A percentile compares a stretch with the other conserved stretches of the same genome.
Evolutionary conservation across 2,888 invertebrate species (phyloP).

Genomic region (Torymus texanus): DNA sequence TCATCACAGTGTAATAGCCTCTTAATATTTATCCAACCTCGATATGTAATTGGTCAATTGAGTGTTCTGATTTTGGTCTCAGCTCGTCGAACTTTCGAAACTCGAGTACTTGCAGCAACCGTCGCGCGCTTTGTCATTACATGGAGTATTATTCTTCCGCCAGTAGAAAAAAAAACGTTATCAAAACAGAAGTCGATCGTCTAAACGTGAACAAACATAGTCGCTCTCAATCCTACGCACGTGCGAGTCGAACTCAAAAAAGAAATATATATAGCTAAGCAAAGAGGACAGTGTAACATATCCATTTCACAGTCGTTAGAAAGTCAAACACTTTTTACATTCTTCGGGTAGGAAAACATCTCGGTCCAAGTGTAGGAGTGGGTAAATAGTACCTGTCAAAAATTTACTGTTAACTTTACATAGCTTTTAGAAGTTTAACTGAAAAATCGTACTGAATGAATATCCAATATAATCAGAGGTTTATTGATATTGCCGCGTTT

Average conservation of each 20-base stretch:
- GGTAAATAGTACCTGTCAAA: conserved; percentile 3
- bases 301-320: conserved; percentile 49
- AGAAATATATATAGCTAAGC: conserved; percentile 31
- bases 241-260: conserved; percentile 14
- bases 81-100: conserved; percentile 5
- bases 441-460: conserved; percentile 14
- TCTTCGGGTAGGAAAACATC: neutral
- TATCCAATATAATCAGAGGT: too few species aligned
- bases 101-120: neutral
- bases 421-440: neutral
- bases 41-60: neutral
- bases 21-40: too few species aligned
- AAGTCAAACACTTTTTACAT: conserved; percentile 39
- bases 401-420: too few species aligned
- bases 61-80: neutral
- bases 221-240: neutral
- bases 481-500: too few species aligned
- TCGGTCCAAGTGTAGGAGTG: too few species aligned
- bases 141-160: conserved; percentile 10
- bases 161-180: conserved; percentile 25
- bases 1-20: too few species aligned
- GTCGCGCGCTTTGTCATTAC: neutral
- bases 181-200: conserved; percentile 43
- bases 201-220: conserved; percentile 31
- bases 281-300: conserved; percentile 37